Evolutionary conservation across 2,888 invertebrate genomes (phyloP), one percentile per base, ranked within the genome.

Genomic region (Copidosoma aretas): DNA sequence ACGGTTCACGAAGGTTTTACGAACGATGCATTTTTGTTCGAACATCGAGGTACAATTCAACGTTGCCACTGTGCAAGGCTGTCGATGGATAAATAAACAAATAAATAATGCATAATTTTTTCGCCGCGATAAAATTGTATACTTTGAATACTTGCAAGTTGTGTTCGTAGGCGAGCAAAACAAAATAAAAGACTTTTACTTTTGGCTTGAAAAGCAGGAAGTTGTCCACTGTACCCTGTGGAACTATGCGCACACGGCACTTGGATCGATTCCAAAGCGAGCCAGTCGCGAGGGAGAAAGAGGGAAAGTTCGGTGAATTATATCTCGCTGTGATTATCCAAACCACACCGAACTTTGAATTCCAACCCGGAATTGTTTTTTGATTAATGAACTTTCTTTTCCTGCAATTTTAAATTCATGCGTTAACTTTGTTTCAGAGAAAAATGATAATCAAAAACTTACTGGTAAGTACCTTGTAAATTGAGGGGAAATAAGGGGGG

Each of bases 231-330:
- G 19, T 25, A 14, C 8, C 17, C n/a, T n/a, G n/a, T n/a, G n/a
- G n/a, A n/a, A n/a, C n/a, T 39, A 1, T 46, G 15, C 12, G 12
- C 43, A 12, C 12, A 3, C 12, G 32, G 52, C 25, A 56, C 39
- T 49, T 46, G n/a, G n/a, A 15, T 49, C 19, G 25, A 14, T 25
- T 68, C 63, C 63, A 60, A 68, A 54, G 46, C 24, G 12, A 56
- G 54, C 64, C 68, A 68, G 32, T 43, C 53, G 32, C 56, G 10
- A 19, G 41, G 8, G 24, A 4, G 24, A n/a, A n/a, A 46, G 19
- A 56, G 43, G 60, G 49, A 67, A 46, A 63, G 21, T 63, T 68
- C 49, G 54, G 63, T 61, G 54, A 54, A 54, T n/a, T n/a, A n/a
- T 54, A 60, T 60, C 58, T 68, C 41, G 4, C 8, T 32, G 32